Conservation (phyloP, 2,888 invertebrate genomes). For the Pelosia muscerda region DNA sequence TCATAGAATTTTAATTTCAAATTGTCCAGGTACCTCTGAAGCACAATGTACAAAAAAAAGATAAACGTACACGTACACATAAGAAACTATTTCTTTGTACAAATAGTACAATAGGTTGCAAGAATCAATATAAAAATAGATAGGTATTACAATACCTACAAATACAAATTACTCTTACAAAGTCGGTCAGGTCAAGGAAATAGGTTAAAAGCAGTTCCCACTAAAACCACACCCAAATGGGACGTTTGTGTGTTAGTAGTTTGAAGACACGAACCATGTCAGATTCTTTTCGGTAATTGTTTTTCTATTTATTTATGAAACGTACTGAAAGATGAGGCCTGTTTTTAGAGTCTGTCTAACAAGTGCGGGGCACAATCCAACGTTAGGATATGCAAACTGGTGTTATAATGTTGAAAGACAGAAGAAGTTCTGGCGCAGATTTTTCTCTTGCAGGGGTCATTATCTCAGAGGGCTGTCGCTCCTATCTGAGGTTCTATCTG, state of each 20-base stretch:
- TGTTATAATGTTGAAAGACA: too few species aligned
- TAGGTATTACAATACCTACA: not conserved
- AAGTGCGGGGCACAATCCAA: too few species aligned
- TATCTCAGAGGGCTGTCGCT: too few species aligned
- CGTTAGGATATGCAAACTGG: too few species aligned
- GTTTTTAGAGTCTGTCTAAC: too few species aligned
- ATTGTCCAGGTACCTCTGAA: too few species aligned
- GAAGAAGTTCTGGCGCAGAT: too few species aligned
- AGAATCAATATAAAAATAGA: not conserved
- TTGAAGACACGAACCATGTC: not conserved
- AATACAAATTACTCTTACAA: not conserved
- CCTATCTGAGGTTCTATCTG: too few species aligned
- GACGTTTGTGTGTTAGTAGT: not conserved
- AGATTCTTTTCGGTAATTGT: not conserved
- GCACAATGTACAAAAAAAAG: too few species aligned
- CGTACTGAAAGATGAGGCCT: not conserved
- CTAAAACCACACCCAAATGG: not conserved
- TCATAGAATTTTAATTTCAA: too few species aligned
- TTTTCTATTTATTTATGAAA: not conserved
- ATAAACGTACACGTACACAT: too few species aligned
- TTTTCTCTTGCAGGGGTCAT: too few species aligned
- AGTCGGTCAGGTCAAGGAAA: constrained; percentile 3
- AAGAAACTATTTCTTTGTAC: not conserved
- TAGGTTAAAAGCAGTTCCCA: not conserved
- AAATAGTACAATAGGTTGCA: not conserved